phyloP scores from a whole-genome alignment of 2,797 vertebrate species.

The Serranus cabrilla region DNA sequence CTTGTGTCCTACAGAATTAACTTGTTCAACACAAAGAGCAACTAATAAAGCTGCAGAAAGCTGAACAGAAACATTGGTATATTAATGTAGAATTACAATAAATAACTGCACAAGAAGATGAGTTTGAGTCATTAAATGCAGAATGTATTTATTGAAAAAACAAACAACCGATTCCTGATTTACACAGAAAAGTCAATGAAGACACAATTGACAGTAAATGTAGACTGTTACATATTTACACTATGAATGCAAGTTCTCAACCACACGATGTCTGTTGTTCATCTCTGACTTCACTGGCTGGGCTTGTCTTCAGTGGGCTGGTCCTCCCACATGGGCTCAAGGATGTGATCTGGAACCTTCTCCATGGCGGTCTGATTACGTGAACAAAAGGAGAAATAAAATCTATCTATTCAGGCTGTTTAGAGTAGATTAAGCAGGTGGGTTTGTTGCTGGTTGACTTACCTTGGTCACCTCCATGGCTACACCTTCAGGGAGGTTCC shows the following conservation, averaged over 20 bases:
- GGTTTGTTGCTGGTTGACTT: constrained; percentile 2
- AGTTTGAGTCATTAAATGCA: not conserved
- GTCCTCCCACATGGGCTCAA: constrained; percentile 89
- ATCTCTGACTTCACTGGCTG: constrained; percentile 71
- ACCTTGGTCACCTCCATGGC: constrained; percentile 97
- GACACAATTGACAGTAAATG: not conserved
- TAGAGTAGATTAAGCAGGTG: not conserved
- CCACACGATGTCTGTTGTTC: not conserved
- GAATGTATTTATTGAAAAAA: constrained; percentile 11
- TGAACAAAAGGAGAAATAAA: constrained; percentile 1
- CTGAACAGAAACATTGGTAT: not conserved
- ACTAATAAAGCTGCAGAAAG: not conserved
- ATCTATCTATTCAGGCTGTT: not conserved
- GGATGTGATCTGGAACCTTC: constrained; percentile 93
- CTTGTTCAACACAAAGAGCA: not conserved
- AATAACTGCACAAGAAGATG: not conserved
- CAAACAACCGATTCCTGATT: not conserved
- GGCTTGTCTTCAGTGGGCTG: constrained; percentile 72
- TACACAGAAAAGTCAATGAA: constrained; percentile 17
- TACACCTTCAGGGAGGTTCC: constrained; percentile 96
- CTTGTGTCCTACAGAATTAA: constrained; percentile 37
- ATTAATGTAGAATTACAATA: not conserved
- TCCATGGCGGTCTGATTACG: constrained; percentile 89
- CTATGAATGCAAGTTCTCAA: not conserved
- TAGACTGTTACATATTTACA: not conserved